Base-by-base conservation (phyloP, 2,113 vertebrate species). In the Ictidomys tridecemlineatus region DNA sequence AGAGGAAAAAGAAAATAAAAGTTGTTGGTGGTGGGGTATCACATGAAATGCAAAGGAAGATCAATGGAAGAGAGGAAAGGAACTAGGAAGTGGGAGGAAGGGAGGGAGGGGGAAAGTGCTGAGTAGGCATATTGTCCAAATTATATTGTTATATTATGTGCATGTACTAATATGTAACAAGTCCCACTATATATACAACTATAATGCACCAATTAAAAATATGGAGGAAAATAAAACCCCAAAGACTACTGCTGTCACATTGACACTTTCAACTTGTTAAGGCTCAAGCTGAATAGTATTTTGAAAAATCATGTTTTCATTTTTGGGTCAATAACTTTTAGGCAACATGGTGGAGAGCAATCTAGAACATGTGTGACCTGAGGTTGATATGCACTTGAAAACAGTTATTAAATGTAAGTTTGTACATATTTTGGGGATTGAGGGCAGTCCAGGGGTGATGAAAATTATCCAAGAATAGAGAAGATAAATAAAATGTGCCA, bases 201-300 rank as follows among this genome's bases (percentile, higher is more conserved):
- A 26, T 63, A 28, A 28, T 63, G 61, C 20, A 26, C 61, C 61
- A 63, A 63, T 63, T 11, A 63, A 63, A 63, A 63, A 58, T 26
- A 3, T 63, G 61, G 24, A 63, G 26, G 61, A 28, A 63, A 10
- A 56, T 53, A 63, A 63, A 63, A 5, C 61, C 24, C 24, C 10
- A 63, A 63, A 63, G 61, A 80, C 26, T 58, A 51, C 4, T 70
- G 24, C 34, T 42, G 26, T 83, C 32, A 58, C 34, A 53, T 13
- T 58, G 70, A 92, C 18, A 22, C 65, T 92, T 93, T 26, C 24
- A 70, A 82, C 91, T 92, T 85, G 63, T 93, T 48, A 89, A 67
- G 51, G 42, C 37, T 88, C 77, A 67, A 53, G 56, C 12, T 95
- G 78, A 96, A 20, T n/a, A 91, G 56, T n/a, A 95, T 76, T 93